phyloP scores from a whole-genome alignment of 2,888 invertebrate species.

The Thecocarcelia acutangulata region DNA sequence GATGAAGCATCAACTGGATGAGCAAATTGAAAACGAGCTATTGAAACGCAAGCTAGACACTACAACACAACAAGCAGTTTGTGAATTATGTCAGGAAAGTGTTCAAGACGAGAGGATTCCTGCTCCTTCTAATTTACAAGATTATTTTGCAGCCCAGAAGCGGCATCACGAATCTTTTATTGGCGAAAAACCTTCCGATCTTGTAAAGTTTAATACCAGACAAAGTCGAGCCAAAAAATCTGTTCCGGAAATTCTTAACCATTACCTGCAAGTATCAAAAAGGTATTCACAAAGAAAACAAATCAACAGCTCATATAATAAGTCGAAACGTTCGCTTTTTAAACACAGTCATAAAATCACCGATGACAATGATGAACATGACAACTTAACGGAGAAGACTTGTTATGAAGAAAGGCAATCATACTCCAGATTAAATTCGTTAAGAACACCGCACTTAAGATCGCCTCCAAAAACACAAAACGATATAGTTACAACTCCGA shows the following conservation, averaged over 20 bases:
- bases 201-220: constrained; percentile 56
- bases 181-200: constrained; percentile 58
- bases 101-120: constrained; percentile 15
- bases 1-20: constrained; percentile 71
- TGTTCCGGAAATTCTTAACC: constrained; percentile 59
- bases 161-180: constrained; percentile 15
- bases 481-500: constrained; percentile 32
- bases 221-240: neutral
- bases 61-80: neutral
- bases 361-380: constrained; percentile 47
- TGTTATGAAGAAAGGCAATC: neutral
- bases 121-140: constrained; percentile 64
- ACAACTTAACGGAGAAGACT: constrained; percentile 12
- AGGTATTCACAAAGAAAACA: constrained; percentile 27
- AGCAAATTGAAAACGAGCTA: constrained; percentile 72
- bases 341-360: constrained; percentile 70
- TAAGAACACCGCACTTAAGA: constrained; percentile 4
- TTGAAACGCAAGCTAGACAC: constrained; percentile 4
- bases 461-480: constrained; percentile 39
- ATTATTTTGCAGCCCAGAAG: constrained; percentile 3
- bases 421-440: neutral
- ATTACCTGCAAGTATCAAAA: constrained; percentile 66
- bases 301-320: neutral
- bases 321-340: constrained; percentile 68
- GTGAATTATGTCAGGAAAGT: neutral